These are phyloP conservation scores for Callyntrura guangdongensis DNA, from an alignment of 2,888 invertebrate species.

Conservation along the genomic window DNA sequence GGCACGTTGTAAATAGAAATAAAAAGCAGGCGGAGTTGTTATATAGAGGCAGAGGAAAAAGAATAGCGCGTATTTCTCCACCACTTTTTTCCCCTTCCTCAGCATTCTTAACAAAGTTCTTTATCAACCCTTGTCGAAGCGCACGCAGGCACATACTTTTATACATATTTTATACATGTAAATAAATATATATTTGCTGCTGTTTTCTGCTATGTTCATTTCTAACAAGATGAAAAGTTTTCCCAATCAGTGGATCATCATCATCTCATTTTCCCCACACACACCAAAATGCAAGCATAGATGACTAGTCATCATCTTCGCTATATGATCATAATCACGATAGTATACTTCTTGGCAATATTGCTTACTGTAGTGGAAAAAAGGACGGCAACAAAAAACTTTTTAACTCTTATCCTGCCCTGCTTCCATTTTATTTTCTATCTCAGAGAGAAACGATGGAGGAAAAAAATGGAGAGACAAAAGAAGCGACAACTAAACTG, in stretches of 20 bases:
- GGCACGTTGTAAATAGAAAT: conserved; percentile 5
- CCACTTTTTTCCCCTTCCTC: neutral
- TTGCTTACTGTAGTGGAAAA: neutral
- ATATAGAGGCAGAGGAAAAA: too few species aligned
- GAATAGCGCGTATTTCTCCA: neutral
- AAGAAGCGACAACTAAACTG: conserved; percentile 5
- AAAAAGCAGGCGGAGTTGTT: neutral
- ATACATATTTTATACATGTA: too few species aligned
- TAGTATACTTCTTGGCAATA: neutral
- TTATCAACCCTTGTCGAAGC: neutral
- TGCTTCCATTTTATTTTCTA: neutral
- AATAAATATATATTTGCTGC: too few species aligned
- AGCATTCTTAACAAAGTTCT: neutral
- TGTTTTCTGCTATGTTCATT: neutral
- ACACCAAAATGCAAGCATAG: conserved; percentile 16
- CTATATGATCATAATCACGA: neutral
- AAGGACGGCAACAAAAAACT: conserved; percentile 6
- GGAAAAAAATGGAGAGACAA: neutral
- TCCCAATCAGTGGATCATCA: conserved; percentile 19
- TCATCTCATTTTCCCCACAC: neutral
- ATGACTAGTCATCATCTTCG: conserved; percentile 11
- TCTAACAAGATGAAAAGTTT: conserved; percentile 11
- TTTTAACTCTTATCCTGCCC: neutral
- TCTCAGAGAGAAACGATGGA: neutral
- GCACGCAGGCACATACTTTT: neutral